A percentile compares a stretch with the other conserved stretches of the same genome.
Evolutionary conservation across 2,113 vertebrate species (phyloP).

Genomic region (Psittacus erithacus): DNA sequence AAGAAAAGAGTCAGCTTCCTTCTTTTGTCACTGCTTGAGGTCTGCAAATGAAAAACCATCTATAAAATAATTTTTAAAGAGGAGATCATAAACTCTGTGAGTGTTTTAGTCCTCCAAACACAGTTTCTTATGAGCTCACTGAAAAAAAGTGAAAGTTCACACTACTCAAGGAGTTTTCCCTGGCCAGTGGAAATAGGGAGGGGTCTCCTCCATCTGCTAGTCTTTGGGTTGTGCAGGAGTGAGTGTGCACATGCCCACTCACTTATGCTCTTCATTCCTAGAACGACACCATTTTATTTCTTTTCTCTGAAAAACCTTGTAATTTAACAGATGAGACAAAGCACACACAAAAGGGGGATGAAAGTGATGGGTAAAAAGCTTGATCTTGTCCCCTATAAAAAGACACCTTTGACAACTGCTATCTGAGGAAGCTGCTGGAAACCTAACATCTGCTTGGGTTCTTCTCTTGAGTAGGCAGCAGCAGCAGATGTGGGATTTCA

Average conservation of each 20-base stretch:
- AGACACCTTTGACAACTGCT: background rate
- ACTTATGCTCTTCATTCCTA: background rate
- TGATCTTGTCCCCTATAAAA: background rate
- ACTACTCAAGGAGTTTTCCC: background rate
- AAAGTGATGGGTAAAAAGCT: background rate
- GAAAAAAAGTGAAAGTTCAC: background rate
- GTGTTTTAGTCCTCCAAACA: background rate
- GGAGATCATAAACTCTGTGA: background rate
- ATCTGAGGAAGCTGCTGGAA: background rate
- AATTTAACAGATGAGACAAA: background rate
- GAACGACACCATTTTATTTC: background rate
- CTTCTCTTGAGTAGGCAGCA: background rate
- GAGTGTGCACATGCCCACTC: background rate
- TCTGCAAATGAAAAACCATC: background rate
- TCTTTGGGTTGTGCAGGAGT: fast-evolving
- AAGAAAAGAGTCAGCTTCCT: background rate
- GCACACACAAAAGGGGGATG: background rate
- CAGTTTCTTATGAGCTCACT: background rate
- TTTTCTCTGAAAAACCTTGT: background rate
- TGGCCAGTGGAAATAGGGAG: background rate
- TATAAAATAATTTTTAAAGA: background rate
- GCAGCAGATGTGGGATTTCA: background rate
- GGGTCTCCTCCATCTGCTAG: background rate
- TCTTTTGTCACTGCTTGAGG: background rate
- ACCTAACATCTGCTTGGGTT: background rate